Conservation (phyloP, 2,113 vertebrate genomes). For the Paraplagusia blochii region DNA sequence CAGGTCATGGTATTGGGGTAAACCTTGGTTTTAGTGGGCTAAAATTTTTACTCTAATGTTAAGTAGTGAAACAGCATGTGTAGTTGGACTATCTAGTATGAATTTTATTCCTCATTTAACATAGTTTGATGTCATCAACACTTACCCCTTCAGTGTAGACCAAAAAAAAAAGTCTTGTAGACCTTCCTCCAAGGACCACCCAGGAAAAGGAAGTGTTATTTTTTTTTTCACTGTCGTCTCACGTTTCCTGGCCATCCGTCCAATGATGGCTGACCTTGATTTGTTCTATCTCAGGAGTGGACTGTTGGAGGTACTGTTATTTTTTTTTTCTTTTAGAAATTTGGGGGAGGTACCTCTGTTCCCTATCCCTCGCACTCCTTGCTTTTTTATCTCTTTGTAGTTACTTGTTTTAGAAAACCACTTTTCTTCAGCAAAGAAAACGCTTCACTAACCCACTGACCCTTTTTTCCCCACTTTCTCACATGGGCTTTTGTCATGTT, state of each 20-base stretch:
- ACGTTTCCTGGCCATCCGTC: conserved; percentile 45
- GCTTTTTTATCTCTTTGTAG: conserved; percentile 48
- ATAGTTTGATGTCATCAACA: conserved; percentile 32
- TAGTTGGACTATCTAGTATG: conserved; percentile 10
- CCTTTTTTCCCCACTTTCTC: conserved; percentile 41
- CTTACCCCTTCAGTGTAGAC: conserved; percentile 38
- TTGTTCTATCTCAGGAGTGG: conserved; percentile 41
- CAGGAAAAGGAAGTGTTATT: conserved; percentile 41
- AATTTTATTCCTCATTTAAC: conserved; percentile 38
- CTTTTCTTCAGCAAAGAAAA: conserved; percentile 20
- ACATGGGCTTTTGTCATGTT: conserved; percentile 50
- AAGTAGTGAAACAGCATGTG: conserved; percentile 14
- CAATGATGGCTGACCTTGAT: conserved; percentile 49
- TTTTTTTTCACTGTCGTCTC: conserved; percentile 37
- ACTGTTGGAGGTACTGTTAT: conserved; percentile 57
- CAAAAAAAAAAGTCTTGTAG: conserved; percentile 27
- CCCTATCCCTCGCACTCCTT: conserved; percentile 39
- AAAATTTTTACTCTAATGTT: conserved; percentile 9
- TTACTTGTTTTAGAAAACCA: conserved; percentile 42
- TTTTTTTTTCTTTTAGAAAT: not conserved
- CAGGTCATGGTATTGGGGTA: not conserved
- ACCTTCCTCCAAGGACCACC: conserved; percentile 44
- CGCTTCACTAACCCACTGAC: conserved; percentile 50
- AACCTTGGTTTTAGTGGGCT: conserved; percentile 4
- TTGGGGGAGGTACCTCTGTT: conserved; percentile 56